phyloP scores from a whole-genome alignment of 2,113 vertebrate species.

The Mesitornis unicolor region DNA sequence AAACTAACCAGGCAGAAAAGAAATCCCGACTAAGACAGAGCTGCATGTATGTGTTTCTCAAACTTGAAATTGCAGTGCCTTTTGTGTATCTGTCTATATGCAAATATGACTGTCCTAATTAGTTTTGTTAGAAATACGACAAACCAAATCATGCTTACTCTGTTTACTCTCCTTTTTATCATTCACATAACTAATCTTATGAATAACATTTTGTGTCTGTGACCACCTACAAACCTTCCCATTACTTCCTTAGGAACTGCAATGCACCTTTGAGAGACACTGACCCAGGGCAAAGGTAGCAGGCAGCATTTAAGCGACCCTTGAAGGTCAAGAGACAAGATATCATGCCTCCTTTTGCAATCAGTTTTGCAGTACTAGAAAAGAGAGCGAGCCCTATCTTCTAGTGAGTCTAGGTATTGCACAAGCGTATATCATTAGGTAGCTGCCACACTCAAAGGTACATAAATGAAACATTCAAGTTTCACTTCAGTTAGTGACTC shows the following conservation, averaged over 20 bases:
- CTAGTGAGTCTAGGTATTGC: not conserved
- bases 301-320: not conserved
- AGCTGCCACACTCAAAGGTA: not conserved
- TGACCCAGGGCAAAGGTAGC: not conserved
- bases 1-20: not conserved
- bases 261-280: not conserved
- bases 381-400: not conserved
- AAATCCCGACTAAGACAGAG: not conserved
- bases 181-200: not conserved
- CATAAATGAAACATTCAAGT: not conserved
- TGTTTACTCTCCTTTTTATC: not conserved
- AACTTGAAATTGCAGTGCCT: not conserved
- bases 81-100: not conserved
- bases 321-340: not conserved
- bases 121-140: not conserved
- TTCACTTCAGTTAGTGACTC: not conserved
- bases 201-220: not conserved
- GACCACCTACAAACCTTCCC: not conserved
- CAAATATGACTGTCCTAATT: not conserved
- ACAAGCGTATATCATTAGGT: fast-evolving
- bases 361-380: not conserved
- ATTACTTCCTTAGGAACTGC: not conserved
- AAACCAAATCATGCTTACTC: not conserved
- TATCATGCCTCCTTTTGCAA: not conserved
- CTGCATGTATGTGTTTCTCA: fast-evolving